A percentile compares a stretch with the other conserved stretches of the same genome.
phyloP scores from a whole-genome alignment of 2,113 vertebrate species.

The Malurus cyaneus region DNA sequence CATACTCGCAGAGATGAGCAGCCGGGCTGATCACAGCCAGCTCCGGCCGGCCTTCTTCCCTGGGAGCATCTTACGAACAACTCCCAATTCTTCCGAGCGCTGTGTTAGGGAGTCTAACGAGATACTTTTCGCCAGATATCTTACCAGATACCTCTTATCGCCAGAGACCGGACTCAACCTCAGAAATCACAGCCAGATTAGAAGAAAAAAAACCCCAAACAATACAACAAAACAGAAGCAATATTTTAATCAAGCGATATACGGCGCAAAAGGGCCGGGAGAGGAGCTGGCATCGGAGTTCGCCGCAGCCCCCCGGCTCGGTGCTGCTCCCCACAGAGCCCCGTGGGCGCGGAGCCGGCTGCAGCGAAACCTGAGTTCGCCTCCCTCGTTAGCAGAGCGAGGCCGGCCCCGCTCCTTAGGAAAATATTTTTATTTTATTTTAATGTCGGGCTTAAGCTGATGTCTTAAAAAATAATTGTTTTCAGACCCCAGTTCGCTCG shows the following conservation, averaged over 20 bases:
- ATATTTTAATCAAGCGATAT: neutral
- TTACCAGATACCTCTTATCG: neutral
- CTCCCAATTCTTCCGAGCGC: neutral
- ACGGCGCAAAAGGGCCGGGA: neutral
- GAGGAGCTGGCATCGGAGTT: neutral
- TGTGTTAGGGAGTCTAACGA: neutral
- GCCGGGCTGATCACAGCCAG: neutral
- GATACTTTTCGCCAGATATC: neutral
- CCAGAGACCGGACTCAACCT: neutral
- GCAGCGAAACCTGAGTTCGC: slow-evolving; percentile 11
- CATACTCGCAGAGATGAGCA: neutral
- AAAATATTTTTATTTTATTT: slow-evolving; percentile 70
- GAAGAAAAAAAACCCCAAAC: neutral
- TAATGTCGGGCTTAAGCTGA: slow-evolving; percentile 37
- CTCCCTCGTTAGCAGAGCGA: slow-evolving; percentile 1
- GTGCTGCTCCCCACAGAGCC: neutral
- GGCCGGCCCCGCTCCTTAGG: slow-evolving; percentile 8
- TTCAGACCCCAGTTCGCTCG: slow-evolving; percentile 20
- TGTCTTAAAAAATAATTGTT: slow-evolving; percentile 61
- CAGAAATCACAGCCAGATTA: neutral
- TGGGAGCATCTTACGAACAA: neutral
- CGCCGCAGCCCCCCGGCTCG: neutral
- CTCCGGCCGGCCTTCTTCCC: neutral
- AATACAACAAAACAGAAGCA: neutral
- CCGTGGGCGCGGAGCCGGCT: neutral